A percentile compares a stretch with the other conserved stretches of the same genome.
Evolutionary conservation across 23 tunicate species (phyloP).

Genomic region (Clavelina lepadiformis): DNA sequence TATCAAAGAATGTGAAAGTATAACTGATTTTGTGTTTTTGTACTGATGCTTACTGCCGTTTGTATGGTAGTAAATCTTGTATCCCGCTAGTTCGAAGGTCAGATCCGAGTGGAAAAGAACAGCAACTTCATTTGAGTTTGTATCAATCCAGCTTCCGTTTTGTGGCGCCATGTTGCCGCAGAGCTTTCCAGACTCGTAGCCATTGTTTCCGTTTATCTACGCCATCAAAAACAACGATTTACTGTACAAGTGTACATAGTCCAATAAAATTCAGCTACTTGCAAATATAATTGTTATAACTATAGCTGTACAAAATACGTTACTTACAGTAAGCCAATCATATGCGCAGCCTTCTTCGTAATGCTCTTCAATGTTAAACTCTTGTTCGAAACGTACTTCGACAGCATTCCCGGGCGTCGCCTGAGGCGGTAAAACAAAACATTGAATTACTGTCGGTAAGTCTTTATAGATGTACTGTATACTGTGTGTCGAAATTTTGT

Average conservation of each 20-base stretch:
- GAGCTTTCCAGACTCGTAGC: too few species aligned
- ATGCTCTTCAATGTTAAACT: conserved; percentile 71
- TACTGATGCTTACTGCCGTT: too few species aligned
- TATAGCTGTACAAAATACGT: too few species aligned
- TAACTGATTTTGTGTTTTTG: too few species aligned
- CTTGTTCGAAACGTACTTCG: conserved; percentile 38
- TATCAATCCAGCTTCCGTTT: conserved; percentile 52
- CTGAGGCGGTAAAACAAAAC: neutral
- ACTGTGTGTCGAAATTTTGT: too few species aligned
- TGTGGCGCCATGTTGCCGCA: conserved; percentile 50
- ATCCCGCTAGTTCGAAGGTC: conserved; percentile 49
- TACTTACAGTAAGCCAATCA: conserved; percentile 65
- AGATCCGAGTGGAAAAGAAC: conserved; percentile 56
- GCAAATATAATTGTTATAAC: too few species aligned
- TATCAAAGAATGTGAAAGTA: too few species aligned
- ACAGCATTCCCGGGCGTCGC: conserved; percentile 31
- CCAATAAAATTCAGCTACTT: too few species aligned
- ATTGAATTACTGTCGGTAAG: neutral
- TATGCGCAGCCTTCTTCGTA: conserved; percentile 64
- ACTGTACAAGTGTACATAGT: too few species aligned
- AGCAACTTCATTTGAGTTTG: conserved; percentile 17
- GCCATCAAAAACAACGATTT: too few species aligned
- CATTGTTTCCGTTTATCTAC: too few species aligned
- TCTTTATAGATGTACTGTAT: neutral
- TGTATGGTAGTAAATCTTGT: conserved; percentile 62